phyloP scores from a whole-genome alignment of 2,888 invertebrate species.

The Chrysomela aeneicollis region DNA sequence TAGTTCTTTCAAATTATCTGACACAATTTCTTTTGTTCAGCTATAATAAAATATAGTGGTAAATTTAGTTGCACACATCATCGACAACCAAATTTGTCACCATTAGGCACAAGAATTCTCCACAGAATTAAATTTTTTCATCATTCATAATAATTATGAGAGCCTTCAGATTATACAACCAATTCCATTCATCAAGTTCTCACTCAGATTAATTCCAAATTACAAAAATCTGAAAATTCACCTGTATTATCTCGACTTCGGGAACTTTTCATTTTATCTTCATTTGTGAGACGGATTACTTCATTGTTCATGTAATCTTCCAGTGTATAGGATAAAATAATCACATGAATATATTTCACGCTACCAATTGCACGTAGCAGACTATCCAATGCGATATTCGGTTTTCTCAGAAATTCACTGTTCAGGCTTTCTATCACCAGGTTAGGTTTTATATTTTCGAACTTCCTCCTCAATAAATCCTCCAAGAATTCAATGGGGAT shows the following conservation, averaged over 20 bases:
- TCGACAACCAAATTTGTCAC: too few relatives aligned
- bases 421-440: conserved; percentile 51
- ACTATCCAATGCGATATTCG: conserved; percentile 46
- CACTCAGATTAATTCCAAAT: too few relatives aligned
- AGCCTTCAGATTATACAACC: too few relatives aligned
- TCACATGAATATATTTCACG: conserved; percentile 51
- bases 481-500: conserved; percentile 46
- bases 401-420: conserved; percentile 51
- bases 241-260: neutral
- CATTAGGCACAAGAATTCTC: too few relatives aligned
- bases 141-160: too few relatives aligned
- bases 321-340: conserved; percentile 44
- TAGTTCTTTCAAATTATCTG: too few relatives aligned
- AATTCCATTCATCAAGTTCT: too few relatives aligned
- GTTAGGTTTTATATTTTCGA: conserved; percentile 29
- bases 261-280: neutral
- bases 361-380: conserved; percentile 52
- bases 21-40: too few relatives aligned
- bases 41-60: too few relatives aligned
- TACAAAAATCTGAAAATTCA: too few relatives aligned
- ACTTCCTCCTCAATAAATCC: conserved; percentile 46
- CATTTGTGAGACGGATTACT: conserved; percentile 25
- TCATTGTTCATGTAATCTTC: conserved; percentile 42
- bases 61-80: too few relatives aligned
- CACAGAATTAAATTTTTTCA: neutral